A percentile compares a stretch with the other conserved stretches of the same genome.
Evolutionary conservation across 2,113 vertebrate species (phyloP).

Genomic region (Melanocharis versteri): DNA sequence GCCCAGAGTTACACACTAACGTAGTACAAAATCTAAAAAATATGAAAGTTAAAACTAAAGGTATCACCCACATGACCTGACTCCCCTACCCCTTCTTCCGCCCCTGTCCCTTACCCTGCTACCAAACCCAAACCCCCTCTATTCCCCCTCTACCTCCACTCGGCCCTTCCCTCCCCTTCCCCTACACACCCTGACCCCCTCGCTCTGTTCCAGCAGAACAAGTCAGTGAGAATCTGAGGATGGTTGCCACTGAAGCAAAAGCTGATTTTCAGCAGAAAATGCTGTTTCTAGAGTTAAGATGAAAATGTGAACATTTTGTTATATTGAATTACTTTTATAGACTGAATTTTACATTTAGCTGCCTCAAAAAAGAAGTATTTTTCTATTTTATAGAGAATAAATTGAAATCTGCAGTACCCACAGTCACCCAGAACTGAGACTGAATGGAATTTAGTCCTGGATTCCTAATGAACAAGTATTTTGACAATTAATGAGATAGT

Average conservation of each 20-base stretch:
- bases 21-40: no score
- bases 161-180: not conserved
- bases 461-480: not conserved
- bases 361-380: not conserved
- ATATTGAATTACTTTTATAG: not conserved
- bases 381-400: not conserved
- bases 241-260: not conserved
- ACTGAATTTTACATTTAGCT: not conserved
- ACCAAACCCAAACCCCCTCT: not conserved
- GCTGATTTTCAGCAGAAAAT: not conserved
- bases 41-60: no score
- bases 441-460: not conserved
- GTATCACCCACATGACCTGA: fast-evolving
- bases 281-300: not conserved
- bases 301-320: not conserved
- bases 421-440: not conserved
- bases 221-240: not conserved
- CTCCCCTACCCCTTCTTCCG: not conserved
- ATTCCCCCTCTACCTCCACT: not conserved
- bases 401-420: not conserved
- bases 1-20: no score
- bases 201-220: not conserved
- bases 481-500: not conserved
- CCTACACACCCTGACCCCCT: not conserved
- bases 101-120: not conserved